Evolutionary conservation across 2,113 vertebrate genomes (phyloP).

Genomic region (Physeter macrocephalus): DNA sequence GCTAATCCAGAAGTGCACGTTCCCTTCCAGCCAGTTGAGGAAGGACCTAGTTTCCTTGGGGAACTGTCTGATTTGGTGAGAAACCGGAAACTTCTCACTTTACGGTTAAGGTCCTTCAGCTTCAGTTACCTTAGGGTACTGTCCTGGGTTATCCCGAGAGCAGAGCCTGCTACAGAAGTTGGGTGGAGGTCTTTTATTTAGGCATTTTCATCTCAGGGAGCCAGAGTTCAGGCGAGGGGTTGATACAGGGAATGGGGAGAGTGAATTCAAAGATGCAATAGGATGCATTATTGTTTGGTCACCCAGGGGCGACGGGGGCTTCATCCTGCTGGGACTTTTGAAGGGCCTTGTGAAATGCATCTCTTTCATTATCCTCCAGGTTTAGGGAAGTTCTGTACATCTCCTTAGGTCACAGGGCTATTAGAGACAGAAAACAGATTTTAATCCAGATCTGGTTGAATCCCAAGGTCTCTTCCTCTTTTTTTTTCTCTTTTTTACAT

Average conservation of each 20-base stretch:
- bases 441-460: not conserved
- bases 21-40: not conserved
- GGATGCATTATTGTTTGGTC: not conserved
- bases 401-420: not conserved
- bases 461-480: not conserved
- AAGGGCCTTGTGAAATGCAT: not conserved
- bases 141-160: not conserved
- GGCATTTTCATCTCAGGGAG: not conserved
- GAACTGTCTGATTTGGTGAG: not conserved
- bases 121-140: not conserved
- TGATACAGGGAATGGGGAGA: not conserved
- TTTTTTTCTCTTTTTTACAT: too few relatives aligned
- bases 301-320: not conserved
- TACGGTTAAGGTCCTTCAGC: not conserved
- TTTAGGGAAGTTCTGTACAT: not conserved
- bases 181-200: not conserved
- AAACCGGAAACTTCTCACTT: not conserved
- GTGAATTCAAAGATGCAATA: not conserved
- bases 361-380: not conserved
- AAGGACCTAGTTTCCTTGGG: not conserved
- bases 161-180: not conserved
- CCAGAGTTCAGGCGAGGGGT: not conserved
- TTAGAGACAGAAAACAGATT: not conserved
- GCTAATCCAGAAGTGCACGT: not conserved
- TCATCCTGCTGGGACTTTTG: not conserved